Percentiles rank a stretch among this genome's conserved stretches.
phyloP scores from a whole-genome alignment of 2,113 vertebrate genomes.

The Semnornis frantzii region DNA sequence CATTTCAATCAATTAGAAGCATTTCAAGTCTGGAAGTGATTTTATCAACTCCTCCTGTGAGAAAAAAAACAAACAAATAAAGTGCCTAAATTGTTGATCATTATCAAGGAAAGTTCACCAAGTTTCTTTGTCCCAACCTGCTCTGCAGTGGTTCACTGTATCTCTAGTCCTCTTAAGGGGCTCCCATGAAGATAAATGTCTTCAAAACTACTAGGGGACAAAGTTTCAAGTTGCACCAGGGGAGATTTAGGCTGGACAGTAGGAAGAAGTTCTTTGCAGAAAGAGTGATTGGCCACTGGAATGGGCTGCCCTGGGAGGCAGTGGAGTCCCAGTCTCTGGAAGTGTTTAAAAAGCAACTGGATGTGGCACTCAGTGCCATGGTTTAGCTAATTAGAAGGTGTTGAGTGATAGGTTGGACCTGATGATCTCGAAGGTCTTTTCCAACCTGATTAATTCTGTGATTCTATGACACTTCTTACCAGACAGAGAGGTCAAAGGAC shows the following conservation, averaged over 20 bases:
- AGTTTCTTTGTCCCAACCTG: not conserved
- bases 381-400: too few relatives aligned
- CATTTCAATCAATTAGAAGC: not conserved
- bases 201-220: not conserved
- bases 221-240: too few relatives aligned
- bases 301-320: too few relatives aligned
- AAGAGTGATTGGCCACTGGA: too few relatives aligned
- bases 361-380: too few relatives aligned
- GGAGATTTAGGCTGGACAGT: too few relatives aligned
- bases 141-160: not conserved
- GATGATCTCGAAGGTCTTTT: too few relatives aligned
- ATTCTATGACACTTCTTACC: not conserved
- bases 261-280: too few relatives aligned
- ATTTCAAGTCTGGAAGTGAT: not conserved
- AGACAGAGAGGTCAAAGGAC: not conserved
- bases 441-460: too few relatives aligned
- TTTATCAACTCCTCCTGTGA: not conserved
- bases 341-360: too few relatives aligned
- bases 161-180: not conserved
- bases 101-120: not conserved
- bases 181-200: not conserved
- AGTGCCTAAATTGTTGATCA: not conserved
- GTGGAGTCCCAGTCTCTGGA: too few relatives aligned
- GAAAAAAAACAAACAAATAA: not conserved
- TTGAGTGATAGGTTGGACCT: too few relatives aligned